Evolutionary conservation across 2,888 invertebrate genomes (phyloP).

Genomic region (Ophioninae sp.): DNA sequence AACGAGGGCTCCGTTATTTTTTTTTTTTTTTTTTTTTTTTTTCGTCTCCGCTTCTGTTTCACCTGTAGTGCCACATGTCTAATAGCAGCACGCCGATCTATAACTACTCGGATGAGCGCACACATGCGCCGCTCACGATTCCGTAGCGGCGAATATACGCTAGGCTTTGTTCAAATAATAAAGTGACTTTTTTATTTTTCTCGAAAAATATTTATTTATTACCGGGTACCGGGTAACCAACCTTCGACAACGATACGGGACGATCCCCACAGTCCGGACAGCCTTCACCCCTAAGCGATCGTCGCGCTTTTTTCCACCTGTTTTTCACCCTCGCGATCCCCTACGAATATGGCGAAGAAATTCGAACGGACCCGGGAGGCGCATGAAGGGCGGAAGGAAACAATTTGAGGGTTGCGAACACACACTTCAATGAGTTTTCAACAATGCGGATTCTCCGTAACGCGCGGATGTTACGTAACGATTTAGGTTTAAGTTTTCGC

Average conservation of each 20-base stretch:
- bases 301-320: not conserved
- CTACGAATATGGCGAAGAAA: not conserved
- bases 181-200: too few species aligned
- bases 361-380: not conserved
- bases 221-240: too few species aligned
- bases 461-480: not conserved
- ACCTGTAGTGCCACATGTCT: slow-evolving; percentile 16
- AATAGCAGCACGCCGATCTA: slow-evolving; percentile 64
- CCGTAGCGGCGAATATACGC: slow-evolving; percentile 3
- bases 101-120: slow-evolving; percentile 55
- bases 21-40: not conserved
- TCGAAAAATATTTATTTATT: too few species aligned
- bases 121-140: slow-evolving; percentile 60
- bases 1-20: slow-evolving; percentile 1
- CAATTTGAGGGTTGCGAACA: not conserved
- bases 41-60: not conserved
- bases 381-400: not conserved
- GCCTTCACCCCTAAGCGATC: not conserved
- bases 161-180: too few species aligned
- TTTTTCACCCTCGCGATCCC: not conserved
- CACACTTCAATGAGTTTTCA: not conserved
- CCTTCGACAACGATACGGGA: not conserved
- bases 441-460: not conserved
- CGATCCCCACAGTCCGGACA: not conserved
- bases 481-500: too few species aligned